A percentile compares a stretch with the other conserved stretches of the same genome.
Conservation (phyloP, 2,113 vertebrate species). For the Nycticebus coucang region DNA sequence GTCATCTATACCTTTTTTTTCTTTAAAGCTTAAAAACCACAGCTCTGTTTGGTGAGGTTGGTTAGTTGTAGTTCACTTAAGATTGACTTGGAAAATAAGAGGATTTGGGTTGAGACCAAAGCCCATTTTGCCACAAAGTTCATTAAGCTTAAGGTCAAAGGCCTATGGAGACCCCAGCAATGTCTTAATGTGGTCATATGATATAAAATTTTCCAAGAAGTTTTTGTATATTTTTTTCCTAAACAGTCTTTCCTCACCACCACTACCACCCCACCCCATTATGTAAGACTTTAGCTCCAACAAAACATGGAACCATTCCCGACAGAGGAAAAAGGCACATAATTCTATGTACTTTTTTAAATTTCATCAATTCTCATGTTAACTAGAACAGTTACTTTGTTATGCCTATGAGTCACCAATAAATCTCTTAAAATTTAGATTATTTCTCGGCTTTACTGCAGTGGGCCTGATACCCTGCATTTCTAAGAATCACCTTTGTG, state of each 20-base stretch:
- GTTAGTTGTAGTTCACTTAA: not conserved
- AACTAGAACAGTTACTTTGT: slow-evolving; percentile 16
- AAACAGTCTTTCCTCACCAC: not conserved
- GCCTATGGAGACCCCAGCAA: not conserved
- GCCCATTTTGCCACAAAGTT: not conserved
- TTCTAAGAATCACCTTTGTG: not conserved
- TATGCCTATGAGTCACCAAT: not conserved
- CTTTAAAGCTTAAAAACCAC: not conserved
- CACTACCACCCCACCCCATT: too few relatives aligned
- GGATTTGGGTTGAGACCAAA: not conserved
- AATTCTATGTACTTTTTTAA: not conserved
- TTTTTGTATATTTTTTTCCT: not conserved
- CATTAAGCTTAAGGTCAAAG: not conserved
- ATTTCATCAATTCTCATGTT: not conserved
- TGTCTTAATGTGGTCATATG: not conserved
- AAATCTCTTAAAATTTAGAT: not conserved
- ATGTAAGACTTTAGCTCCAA: not conserved
- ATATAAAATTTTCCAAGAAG: not conserved
- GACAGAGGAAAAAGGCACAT: not conserved
- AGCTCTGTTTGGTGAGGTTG: not conserved
- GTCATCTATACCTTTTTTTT: too few relatives aligned
- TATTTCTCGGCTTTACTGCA: not conserved
- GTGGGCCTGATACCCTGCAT: not conserved
- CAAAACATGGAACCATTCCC: not conserved
- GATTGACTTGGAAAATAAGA: not conserved